Base-by-base conservation (phyloP, 2,113 vertebrate genomes). In the Mola mola region DNA sequence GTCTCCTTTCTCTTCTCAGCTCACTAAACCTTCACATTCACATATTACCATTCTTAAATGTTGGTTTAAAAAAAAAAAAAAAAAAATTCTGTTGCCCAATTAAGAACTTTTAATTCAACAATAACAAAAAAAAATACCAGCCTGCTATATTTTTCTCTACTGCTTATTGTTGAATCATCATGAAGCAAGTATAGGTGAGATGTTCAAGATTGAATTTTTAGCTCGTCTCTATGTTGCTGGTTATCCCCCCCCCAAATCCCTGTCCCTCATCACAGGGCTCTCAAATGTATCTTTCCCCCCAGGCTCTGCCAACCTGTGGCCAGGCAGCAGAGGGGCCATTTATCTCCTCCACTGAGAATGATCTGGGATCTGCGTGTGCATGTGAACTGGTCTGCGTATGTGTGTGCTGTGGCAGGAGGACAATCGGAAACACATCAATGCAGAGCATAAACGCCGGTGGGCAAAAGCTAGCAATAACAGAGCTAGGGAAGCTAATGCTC, bases 301-400 rank as follows among this genome's bases (percentile, higher is more conserved):
- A 73, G 83, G 84, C 78, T 80, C 61, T 65, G 70, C 53, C 76
- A 85, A 81, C 79, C 78, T 85, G 75, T 81, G 79, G 85, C 83
- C 42, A 51, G 60, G 63, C 72, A 84, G 82, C 66, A 71, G 50
- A 75, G 66, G 62, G 75, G 66, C 71, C 71, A 88, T 88, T 85
- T 89, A 87, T 87, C 84, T 83, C 79, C 57, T 78, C 68, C 52
- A 64, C 82, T 77, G 85, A 82, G 73, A 87, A 88, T 87, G 83
- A 82, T 84, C 76, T 72, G 31, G 25, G 48, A 52, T 70, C 72
- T 75, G 69, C 15, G 52, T 62, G 82, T 66, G 71, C 61, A 63
- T 68, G 65, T 43, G 81, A 70, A 57, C 65, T n/a, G 38, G 59
- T 69, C 36, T 66, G 70, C 1, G 49, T 49, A 22, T 52, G 56